These are phyloP conservation scores for Himantopus leucocephalus DNA, from an alignment of 2,113 vertebrate genomes.

Conservation along the genomic window DNA sequence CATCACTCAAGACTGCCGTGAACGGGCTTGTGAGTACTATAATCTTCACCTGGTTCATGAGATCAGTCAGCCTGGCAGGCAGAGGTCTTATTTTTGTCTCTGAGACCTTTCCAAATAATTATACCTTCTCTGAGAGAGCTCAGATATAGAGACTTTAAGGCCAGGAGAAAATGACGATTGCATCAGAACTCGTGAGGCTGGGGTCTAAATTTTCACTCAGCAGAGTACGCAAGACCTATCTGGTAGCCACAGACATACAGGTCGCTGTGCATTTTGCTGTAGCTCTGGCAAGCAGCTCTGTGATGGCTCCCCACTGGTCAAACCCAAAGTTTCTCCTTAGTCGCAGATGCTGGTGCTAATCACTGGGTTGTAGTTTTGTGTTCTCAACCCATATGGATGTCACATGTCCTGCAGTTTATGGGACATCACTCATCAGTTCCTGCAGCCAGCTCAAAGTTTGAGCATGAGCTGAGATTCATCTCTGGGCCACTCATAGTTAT, in stretches of 20 bases:
- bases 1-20: background rate
- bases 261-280: background rate
- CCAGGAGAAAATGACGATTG: background rate
- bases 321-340: background rate
- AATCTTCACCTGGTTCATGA: background rate
- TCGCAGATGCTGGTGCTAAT: background rate
- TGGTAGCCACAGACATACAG: background rate
- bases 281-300: background rate
- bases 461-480: background rate
- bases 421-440: background rate
- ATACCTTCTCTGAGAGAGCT: background rate
- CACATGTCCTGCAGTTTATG: background rate
- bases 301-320: background rate
- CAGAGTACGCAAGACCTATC: background rate
- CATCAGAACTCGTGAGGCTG: background rate
- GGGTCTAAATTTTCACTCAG: background rate
- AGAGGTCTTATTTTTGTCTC: slow-evolving; percentile 9
- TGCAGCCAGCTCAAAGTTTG: background rate
- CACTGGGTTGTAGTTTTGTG: background rate
- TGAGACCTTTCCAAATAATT: background rate
- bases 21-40: background rate
- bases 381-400: background rate
- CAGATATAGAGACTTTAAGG: background rate
- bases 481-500: background rate
- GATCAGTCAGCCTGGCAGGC: background rate